Evolutionary conservation across 1,140 invertebrate species (phyloP), one percentile per base, ranked within the genome.

Genomic region (Proctacanthus coquilletti): DNA sequence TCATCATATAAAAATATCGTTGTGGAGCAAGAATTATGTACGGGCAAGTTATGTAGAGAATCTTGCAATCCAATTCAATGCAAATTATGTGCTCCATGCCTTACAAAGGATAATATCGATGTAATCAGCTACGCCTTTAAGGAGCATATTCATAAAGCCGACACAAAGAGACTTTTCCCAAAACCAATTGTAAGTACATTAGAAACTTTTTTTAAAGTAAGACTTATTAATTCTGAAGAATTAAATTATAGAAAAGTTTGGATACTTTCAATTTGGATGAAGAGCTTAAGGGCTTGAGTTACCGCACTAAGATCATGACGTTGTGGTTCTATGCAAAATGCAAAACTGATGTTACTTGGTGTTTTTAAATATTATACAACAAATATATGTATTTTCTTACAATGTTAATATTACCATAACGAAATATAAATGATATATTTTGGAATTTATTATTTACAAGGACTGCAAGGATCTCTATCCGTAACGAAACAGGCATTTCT

Each of bases 81-180:
- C 53, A 64, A 69, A 34, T 52, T 92, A 0, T 95, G 92, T 54
- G 69, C 66, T 38, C 70, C 72, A 0, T 95, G 89, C 56, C 63
- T 91, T 13, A 72, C n/a, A 45, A 62, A 8, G 70, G 74, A 30
- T 64, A 71, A 17, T 66, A 67, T 42, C 44, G 60, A 34, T 43
- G 44, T 19, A 60, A 94, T 1, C 61, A 71, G 32, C 61, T n/a
- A 69, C 41, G 80, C 85, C 1, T 81, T 84, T 52, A 62, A 69
- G 23, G 89, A 96, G 51, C 80, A 89, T 56, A 56, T 80, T 2
- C 77, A 83, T 52, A 72, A 71, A 50, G 75, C 77, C 38, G 77
- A 81, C 44, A 87, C 78, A 56, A 75, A 75, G 53, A 68, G 89
- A 48, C 65, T 94, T 15, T 78, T 84, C 49, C 89, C 88, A 1